These are phyloP conservation scores for Tenthredo notha DNA, from an alignment of 2,888 invertebrate genomes.

Conservation along the genomic window DNA sequence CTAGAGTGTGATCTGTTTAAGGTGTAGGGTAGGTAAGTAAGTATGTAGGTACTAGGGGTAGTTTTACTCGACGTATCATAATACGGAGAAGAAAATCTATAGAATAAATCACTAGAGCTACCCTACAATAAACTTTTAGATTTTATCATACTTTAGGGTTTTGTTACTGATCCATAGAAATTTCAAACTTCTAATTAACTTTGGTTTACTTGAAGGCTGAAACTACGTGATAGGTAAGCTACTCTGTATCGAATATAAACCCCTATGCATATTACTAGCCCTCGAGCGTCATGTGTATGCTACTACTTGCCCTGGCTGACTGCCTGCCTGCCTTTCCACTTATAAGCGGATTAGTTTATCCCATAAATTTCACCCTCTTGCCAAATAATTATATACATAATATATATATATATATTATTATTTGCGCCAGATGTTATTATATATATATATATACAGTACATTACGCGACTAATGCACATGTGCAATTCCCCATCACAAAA, in stretches of 20 bases:
- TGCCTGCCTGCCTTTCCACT: not conserved
- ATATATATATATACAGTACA: no score
- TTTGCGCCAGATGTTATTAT: no score
- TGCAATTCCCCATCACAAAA: no score
- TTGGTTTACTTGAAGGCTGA: conserved; percentile 26
- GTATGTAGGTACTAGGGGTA: no score
- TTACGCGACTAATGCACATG: no score
- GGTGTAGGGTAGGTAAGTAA: no score
- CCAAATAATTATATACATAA: conserved; percentile 13
- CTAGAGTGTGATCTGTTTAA: no score
- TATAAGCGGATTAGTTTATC: conserved; percentile 40
- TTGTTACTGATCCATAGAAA: not conserved
- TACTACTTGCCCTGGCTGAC: not conserved
- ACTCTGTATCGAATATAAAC: conserved; percentile 33
- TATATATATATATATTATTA: no score
- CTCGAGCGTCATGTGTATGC: conserved; percentile 4
- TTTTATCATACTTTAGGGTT: not conserved
- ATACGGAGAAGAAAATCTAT: not conserved
- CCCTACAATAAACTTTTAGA: not conserved
- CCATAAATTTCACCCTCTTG: conserved; percentile 37
- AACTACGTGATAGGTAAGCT: conserved; percentile 30
- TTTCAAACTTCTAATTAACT: conserved; percentile 46
- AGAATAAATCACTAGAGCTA: not conserved
- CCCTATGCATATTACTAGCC: conserved; percentile 33
- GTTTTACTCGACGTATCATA: no score